These are phyloP conservation scores for Sander lucioperca DNA, from an alignment of 2,113 vertebrate species.

Conservation along the genomic window DNA sequence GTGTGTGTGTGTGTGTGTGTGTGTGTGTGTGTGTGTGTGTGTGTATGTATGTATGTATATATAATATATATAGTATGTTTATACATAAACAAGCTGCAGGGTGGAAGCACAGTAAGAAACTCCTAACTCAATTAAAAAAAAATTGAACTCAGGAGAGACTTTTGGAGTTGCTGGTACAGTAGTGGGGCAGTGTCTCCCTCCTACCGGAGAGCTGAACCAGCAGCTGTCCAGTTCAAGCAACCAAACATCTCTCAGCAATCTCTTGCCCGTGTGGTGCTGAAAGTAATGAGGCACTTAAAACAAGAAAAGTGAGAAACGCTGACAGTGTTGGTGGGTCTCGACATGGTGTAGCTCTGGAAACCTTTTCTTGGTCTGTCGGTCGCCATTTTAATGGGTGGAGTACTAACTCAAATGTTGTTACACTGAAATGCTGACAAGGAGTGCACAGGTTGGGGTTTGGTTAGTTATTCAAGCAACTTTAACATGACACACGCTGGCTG, in stretches of 20 bases:
- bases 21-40: no score
- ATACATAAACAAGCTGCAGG: constrained; percentile 10
- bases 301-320: constrained; percentile 35
- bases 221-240: constrained; percentile 40
- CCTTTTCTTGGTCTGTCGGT: constrained; percentile 40
- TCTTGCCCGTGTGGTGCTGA: constrained; percentile 39
- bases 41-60: no score
- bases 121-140: background rate
- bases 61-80: background rate
- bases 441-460: constrained; percentile 3
- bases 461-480: background rate
- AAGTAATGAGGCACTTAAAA: constrained; percentile 49
- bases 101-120: background rate
- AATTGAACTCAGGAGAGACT: background rate
- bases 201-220: constrained; percentile 26
- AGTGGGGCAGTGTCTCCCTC: background rate
- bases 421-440: constrained; percentile 17
- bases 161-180: constrained; percentile 2
- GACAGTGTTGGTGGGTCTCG: constrained; percentile 50
- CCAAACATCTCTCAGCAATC: constrained; percentile 61
- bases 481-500: background rate
- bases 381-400: constrained; percentile 7
- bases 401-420: constrained; percentile 34
- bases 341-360: constrained; percentile 26
- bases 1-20: no score